Evolutionary conservation across 2,888 invertebrate genomes (phyloP), one percentile per base, ranked within the genome.

Genomic region (Pasiphila rectangulata): DNA sequence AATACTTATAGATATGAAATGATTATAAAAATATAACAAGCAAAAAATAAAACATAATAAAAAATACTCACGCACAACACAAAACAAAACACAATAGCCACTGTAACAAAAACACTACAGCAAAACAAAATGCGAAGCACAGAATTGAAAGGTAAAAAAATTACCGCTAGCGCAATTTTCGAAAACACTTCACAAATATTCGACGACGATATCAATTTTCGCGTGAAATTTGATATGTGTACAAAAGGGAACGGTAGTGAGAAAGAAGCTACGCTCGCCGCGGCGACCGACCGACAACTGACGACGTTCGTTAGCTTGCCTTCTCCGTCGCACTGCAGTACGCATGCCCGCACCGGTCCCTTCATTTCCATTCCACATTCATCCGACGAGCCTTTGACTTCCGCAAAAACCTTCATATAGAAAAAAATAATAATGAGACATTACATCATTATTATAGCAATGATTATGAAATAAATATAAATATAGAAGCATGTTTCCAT

Each of bases 211-310:
- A 87, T 83, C 86, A 83, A 86, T 81, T 88, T 87, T 83, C 79
- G 69, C 80, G 80, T 80, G 82, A 87, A 88, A 88, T 84, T 84
- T 79, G 86, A 88, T 86, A 87, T 83, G 87, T 87, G 87, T 80
- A 77, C 78, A 67, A 70, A 68, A 67, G 65, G 66, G 61, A 56
- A 60, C 53, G 61, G 53, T 54, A 59, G 61, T 57, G 56, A 56
- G 40, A 50, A 38, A 54, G 71, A 67, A 62, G 45, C 70, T 56
- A 69, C 86, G 67, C 72, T 59, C 79, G 63, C 64, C 73, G 63
- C 79, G 76, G 67, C 78, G 77, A 73, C 72, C 83, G 79, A 72
- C 71, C 72, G 63, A 66, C 79, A 68, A 88, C 87, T 88, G 83
- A 72, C 81, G 3, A 6, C 17, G 12, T 4, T 12, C 25, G 79